phyloP scores from a whole-genome alignment of 53 echinoderm and acorn worm species.

The Luidia sarsii region DNA sequence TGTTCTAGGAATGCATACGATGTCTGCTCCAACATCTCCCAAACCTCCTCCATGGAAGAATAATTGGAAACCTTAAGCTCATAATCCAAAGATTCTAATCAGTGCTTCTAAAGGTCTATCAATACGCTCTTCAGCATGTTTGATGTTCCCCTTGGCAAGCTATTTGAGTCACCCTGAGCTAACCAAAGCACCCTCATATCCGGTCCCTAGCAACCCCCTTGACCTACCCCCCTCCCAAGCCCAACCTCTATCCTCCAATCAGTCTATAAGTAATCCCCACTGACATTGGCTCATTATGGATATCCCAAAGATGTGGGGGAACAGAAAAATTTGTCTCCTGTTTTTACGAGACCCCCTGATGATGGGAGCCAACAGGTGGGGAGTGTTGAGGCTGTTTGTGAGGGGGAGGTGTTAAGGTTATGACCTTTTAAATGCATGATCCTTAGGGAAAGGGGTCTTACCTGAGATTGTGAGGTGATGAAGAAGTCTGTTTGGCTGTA shows the following conservation, averaged over 20 bases:
- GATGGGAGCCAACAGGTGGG: slow-evolving; percentile 32
- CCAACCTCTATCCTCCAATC: slow-evolving; percentile 5
- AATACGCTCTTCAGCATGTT: slow-evolving; percentile 21
- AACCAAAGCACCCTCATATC: slow-evolving; percentile 30
- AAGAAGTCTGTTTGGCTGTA: slow-evolving; percentile 31
- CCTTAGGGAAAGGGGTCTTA: slow-evolving; percentile 48
- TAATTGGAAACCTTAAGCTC: slow-evolving; percentile 29
- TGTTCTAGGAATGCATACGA: too few relatives aligned
- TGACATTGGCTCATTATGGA: slow-evolving; percentile 49
- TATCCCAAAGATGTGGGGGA: slow-evolving; percentile 46
- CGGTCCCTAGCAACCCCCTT: not conserved
- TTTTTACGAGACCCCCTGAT: slow-evolving; percentile 11
- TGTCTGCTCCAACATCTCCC: not conserved
- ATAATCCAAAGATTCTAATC: slow-evolving; percentile 45
- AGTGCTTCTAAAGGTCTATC: slow-evolving; percentile 19
- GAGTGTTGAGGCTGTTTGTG: not conserved
- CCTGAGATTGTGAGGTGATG: slow-evolving; percentile 52
- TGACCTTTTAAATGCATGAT: slow-evolving; percentile 42
- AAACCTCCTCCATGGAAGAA: not conserved
- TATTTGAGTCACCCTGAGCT: slow-evolving; percentile 36
- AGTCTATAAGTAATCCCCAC: slow-evolving; percentile 22
- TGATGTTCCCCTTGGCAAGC: slow-evolving; percentile 22
- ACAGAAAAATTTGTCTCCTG: slow-evolving; percentile 51
- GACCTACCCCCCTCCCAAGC: not conserved
- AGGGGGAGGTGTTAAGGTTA: slow-evolving; percentile 10